These are phyloP conservation scores for Pristionchus arcanus DNA, from an alignment of 2,888 invertebrate genomes.

Conservation along the genomic window DNA sequence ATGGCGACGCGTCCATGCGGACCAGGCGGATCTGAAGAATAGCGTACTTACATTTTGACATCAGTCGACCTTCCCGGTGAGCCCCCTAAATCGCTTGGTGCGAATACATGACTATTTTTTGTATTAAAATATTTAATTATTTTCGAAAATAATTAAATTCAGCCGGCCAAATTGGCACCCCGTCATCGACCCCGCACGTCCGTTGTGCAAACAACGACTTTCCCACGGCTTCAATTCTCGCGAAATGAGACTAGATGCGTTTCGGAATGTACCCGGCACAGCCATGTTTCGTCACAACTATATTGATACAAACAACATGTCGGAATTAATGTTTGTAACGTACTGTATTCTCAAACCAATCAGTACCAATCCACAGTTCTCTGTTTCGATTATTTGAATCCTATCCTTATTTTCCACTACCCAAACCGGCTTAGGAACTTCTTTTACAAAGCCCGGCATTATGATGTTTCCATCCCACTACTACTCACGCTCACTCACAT, in stretches of 20 bases:
- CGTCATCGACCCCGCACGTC: neutral
- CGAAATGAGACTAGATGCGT: neutral
- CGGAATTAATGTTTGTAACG: neutral
- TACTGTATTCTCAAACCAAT: too few species aligned
- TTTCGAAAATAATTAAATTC: too few species aligned
- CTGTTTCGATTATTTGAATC: too few species aligned
- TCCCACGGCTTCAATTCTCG: neutral
- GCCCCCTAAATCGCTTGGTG: too few species aligned
- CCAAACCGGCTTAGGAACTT: too few species aligned
- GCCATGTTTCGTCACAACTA: neutral
- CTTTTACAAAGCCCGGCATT: too few species aligned
- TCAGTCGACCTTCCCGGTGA: neutral
- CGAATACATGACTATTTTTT: too few species aligned
- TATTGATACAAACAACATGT: accelerated
- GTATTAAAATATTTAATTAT: too few species aligned
- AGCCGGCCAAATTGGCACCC: neutral
- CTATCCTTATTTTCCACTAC: too few species aligned
- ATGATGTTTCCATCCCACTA: too few species aligned
- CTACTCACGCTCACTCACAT: too few species aligned
- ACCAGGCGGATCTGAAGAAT: conserved; percentile 57
- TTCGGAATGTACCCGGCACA: neutral
- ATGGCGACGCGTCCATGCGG: conserved; percentile 56
- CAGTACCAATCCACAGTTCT: too few species aligned
- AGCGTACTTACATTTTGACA: neutral
- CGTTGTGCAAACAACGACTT: neutral